Percentiles rank a stretch among this genome's conserved stretches.
phyloP scores from a whole-genome alignment of 2,113 vertebrate species.

The Phyllopteryx taeniolatus region DNA sequence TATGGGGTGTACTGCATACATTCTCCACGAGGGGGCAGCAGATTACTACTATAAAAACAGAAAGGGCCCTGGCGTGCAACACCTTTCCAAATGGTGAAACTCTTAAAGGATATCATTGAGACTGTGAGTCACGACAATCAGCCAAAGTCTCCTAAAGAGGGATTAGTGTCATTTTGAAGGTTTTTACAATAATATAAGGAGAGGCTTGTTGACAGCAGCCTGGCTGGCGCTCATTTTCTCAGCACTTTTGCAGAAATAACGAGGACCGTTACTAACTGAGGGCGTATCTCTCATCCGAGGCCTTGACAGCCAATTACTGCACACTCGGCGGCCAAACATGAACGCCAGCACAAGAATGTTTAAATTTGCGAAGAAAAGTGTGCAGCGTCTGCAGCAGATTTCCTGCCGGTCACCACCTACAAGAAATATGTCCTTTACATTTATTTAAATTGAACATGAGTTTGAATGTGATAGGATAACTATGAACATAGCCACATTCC shows the following conservation, averaged over 20 bases:
- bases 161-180: background rate
- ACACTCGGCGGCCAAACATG: background rate
- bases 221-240: slow-evolving; percentile 3
- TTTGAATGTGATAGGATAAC: too few relatives aligned
- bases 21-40: slow-evolving; percentile 57
- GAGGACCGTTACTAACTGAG: background rate
- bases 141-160: background rate
- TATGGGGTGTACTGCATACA: background rate
- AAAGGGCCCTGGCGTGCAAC: background rate
- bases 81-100: background rate
- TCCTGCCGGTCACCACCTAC: too few relatives aligned
- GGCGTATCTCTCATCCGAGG: slow-evolving; percentile 21
- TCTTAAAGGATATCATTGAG: background rate
- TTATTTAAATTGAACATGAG: too few relatives aligned
- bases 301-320: slow-evolving; percentile 10
- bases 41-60: slow-evolving; percentile 16
- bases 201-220: slow-evolving; percentile 12
- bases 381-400: background rate
- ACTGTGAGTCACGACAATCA: background rate
- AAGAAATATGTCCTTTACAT: too few relatives aligned
- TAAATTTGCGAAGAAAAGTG: background rate
- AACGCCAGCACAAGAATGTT: background rate
- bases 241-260: slow-evolving; percentile 10
- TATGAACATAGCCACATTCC: too few relatives aligned
- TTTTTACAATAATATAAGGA: background rate